Conservation (phyloP, 1,140 invertebrate genomes). For the Bemisia tabaci region DNA sequence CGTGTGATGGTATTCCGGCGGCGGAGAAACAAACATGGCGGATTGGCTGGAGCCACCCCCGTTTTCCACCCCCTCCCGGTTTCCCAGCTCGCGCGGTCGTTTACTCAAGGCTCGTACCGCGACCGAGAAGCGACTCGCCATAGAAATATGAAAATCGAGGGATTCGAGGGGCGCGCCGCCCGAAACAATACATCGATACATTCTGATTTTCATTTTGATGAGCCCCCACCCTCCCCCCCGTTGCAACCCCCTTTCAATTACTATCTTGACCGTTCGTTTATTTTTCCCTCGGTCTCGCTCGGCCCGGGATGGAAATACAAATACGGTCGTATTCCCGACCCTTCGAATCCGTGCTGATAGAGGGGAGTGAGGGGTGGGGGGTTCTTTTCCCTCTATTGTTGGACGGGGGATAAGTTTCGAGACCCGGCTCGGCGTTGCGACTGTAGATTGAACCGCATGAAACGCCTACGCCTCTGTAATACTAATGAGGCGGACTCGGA, state of each 20-base stretch:
- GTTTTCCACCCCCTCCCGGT: slow-evolving; percentile 14
- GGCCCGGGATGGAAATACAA: too few species aligned
- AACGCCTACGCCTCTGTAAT: too few species aligned
- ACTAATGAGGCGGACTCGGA: too few species aligned
- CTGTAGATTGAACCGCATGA: too few species aligned
- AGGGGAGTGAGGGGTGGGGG: too few species aligned
- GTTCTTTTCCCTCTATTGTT: too few species aligned
- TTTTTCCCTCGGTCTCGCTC: background rate
- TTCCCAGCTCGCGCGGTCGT: slow-evolving; percentile 10
- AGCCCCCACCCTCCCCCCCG: background rate
- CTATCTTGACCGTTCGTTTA: background rate
- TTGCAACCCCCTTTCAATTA: background rate
- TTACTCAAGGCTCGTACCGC: slow-evolving; percentile 15
- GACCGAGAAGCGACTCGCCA: slow-evolving; percentile 17
- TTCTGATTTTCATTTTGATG: background rate
- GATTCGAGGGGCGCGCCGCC: background rate
- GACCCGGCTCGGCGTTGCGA: too few species aligned
- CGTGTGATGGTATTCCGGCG: background rate
- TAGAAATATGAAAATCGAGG: slow-evolving; percentile 24
- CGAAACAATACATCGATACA: background rate
- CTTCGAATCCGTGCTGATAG: too few species aligned
- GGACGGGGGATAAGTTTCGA: too few species aligned
- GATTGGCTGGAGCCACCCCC: slow-evolving; percentile 17
- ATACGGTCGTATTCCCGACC: too few species aligned
- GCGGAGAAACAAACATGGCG: background rate